phyloP scores from a whole-genome alignment of 2,113 vertebrate species.

The Notarius quadriscutis region DNA sequence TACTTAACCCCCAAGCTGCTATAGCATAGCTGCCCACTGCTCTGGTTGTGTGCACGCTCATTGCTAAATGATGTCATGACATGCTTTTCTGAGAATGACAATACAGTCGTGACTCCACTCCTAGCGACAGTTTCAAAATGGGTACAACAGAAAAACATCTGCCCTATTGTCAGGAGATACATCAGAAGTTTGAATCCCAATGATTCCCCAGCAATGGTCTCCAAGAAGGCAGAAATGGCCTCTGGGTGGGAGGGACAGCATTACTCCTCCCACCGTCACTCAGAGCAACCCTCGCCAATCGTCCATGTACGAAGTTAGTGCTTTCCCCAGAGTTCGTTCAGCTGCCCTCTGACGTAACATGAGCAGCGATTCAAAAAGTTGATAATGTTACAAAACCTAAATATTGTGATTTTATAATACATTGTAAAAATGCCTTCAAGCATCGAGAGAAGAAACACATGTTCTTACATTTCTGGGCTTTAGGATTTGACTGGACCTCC shows the following conservation, averaged over 20 bases:
- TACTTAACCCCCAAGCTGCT: too few relatives aligned
- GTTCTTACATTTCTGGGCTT: conserved; percentile 86
- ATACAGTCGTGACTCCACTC: background rate
- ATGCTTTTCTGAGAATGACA: background rate
- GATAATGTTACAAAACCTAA: background rate
- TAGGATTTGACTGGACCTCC: conserved; percentile 96
- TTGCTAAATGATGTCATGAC: too few relatives aligned
- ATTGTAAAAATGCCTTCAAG: background rate
- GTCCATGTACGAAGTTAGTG: background rate
- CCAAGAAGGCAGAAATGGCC: too few relatives aligned
- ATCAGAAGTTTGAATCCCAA: too few relatives aligned
- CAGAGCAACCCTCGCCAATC: background rate
- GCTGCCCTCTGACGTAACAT: background rate
- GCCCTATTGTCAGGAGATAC: too few relatives aligned
- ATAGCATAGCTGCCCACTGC: too few relatives aligned
- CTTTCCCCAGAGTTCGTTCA: background rate
- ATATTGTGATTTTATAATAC: background rate
- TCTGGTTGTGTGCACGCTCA: too few relatives aligned
- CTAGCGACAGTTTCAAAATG: background rate
- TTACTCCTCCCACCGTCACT: background rate
- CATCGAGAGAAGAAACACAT: background rate
- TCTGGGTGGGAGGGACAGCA: background rate
- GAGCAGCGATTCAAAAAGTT: background rate
- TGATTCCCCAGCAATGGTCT: too few relatives aligned
- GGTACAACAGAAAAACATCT: too few relatives aligned